phyloP scores from a whole-genome alignment of 1,140 invertebrate genomes.

The Pseudomyrmex flavicornis region DNA sequence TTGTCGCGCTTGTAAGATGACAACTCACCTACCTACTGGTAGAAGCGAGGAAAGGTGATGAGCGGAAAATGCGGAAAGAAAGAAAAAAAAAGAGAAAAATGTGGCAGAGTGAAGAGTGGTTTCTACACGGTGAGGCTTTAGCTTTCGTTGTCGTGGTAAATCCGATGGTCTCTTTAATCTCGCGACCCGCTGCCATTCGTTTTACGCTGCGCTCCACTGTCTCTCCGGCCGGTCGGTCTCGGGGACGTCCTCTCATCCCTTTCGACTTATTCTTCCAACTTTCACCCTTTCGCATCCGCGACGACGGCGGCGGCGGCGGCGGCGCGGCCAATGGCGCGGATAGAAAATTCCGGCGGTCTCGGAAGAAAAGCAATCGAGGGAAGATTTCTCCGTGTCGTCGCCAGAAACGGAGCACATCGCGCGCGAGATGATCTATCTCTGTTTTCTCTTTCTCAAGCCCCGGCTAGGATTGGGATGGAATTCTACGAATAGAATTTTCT shows the following conservation, averaged over 20 bases:
- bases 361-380: slow-evolving; percentile 58
- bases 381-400: slow-evolving; percentile 54
- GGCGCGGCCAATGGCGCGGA: slow-evolving; percentile 45
- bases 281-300: slow-evolving; percentile 55
- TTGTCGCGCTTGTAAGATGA: slow-evolving; percentile 37
- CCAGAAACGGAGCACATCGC: slow-evolving; percentile 37
- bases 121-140: slow-evolving; percentile 48
- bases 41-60: slow-evolving; percentile 10
- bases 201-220: slow-evolving; percentile 48
- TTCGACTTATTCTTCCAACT: slow-evolving; percentile 55
- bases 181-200: slow-evolving; percentile 67
- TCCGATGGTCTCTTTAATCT: slow-evolving; percentile 71
- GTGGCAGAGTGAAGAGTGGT: neutral
- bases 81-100: neutral
- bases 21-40: slow-evolving; percentile 27
- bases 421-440: slow-evolving; percentile 52
- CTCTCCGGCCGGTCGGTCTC: slow-evolving; percentile 20
- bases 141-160: slow-evolving; percentile 64
- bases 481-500: slow-evolving; percentile 31
- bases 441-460: slow-evolving; percentile 29
- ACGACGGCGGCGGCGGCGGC: neutral
- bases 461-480: slow-evolving; percentile 38
- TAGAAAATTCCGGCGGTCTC: slow-evolving; percentile 65
- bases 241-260: slow-evolving; percentile 14
- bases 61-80: slow-evolving; percentile 16